Conservation (phyloP, 2,888 invertebrate genomes). For the Craniophora ligustri region DNA sequence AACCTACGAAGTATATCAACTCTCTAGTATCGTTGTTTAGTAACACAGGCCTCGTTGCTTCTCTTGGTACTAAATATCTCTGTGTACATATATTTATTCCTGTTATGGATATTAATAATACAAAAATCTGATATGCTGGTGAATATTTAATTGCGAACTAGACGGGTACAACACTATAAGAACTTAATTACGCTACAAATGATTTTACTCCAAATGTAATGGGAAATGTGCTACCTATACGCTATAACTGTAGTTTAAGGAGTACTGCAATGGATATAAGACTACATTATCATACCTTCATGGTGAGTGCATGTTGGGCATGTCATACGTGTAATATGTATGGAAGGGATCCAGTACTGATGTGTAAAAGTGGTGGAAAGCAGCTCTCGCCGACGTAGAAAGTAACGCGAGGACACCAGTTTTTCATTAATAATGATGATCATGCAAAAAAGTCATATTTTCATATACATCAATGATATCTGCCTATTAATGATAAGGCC, state of each 20-base stretch:
- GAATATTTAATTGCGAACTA: no score
- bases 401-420: constrained; percentile 64
- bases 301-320: constrained; percentile 30
- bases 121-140: no score
- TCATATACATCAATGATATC: constrained; percentile 15
- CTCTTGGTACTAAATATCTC: no score
- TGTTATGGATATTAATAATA: no score
- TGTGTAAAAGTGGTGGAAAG: constrained; percentile 65
- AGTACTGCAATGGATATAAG: neutral
- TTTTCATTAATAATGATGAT: constrained; percentile 64
- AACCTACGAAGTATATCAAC: no score
- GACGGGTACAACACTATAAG: no score
- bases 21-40: no score
- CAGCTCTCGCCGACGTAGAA: constrained; percentile 65
- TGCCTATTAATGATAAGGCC: constrained; percentile 5
- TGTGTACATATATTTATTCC: no score
- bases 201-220: no score
- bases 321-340: constrained; percentile 41
- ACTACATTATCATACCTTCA: neutral
- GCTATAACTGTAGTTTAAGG: no score
- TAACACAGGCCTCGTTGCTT: no score
- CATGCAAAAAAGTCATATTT: constrained; percentile 55
- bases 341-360: constrained; percentile 52
- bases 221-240: neutral
- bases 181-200: no score